Evolutionary conservation across 1,140 invertebrate species (phyloP), one percentile per base, ranked within the genome.

Genomic region (Bombus confusus): DNA sequence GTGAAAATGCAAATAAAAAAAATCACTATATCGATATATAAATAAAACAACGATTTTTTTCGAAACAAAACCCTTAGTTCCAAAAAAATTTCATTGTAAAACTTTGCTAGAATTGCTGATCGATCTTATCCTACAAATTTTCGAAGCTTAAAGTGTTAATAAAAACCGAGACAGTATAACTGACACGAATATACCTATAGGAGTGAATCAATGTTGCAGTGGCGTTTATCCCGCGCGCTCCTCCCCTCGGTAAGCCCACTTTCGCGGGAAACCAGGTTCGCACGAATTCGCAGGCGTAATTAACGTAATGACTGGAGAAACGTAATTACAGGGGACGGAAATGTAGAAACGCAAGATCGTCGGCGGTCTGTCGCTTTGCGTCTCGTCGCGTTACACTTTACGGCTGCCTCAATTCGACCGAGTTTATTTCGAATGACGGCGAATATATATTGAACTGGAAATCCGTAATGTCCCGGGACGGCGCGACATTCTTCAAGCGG

Each of bases 261-360:
- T 39, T 41, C 79, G 47, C 47, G 28, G 41, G 57, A 37, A 57
- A 22, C 12, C 47, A n/a, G 15, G 5, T 72, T 37, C 52, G 47
- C 80, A 37, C 68, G 22, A 81, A 82, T 66, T 75, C 80, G 41
- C 59, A 43, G 3, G 15, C 41, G 41, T 64, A 75, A 82, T 82
- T 66, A 82, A 82, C 80, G 72, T 74, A 74, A 74, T 64, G 80
- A 82, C 80, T 37, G 10, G n/a, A 28, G 57, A 62, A 74, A 64
- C 71, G 57, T 83, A 76, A 83, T 83, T 83, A 76, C 62, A 52
- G 37, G 41, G n/a, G 22, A 22, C 5, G 31, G 18, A 76, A 66
- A 66, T 10, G 62, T 76, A 76, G 73, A 52, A 83, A 76, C 72
- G 62, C 57, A 31, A 82, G 59, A 62, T 73, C 12, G 12, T 43